These are phyloP conservation scores for Lasioglossum oenotherae DNA, from an alignment of 2,888 invertebrate genomes.

Conservation along the genomic window DNA sequence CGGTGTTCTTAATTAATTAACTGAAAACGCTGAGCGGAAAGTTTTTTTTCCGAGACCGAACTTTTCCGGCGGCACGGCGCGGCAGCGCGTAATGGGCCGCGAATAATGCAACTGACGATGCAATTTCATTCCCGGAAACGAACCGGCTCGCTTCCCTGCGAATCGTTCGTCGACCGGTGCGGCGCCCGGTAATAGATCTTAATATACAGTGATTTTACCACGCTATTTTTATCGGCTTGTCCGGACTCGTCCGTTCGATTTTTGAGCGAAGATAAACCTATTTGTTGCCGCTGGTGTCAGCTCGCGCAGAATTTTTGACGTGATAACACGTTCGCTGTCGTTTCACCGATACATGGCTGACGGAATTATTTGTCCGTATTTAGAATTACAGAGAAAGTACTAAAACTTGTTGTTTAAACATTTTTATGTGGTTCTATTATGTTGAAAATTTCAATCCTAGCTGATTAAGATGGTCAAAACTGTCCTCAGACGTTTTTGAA, in stretches of 20 bases:
- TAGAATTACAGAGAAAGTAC: no score
- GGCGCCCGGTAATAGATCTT: not conserved
- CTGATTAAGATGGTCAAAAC: no score
- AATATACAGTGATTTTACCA: not conserved
- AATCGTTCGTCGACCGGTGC: not conserved
- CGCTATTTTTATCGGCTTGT: not conserved
- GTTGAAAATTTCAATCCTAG: no score
- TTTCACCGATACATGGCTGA: no score
- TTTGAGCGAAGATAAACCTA: not conserved
- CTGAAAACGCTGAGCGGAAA: slow-evolving; percentile 37
- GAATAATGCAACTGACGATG: slow-evolving; percentile 31
- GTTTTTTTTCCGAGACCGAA: slow-evolving; percentile 19
- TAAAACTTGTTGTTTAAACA: no score
- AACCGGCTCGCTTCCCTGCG: not conserved
- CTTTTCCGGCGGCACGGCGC: slow-evolving; percentile 3
- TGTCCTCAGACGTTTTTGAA: no score
- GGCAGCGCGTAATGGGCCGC: slow-evolving; percentile 31
- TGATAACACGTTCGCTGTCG: no score
- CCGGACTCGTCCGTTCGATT: not conserved
- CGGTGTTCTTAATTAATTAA: slow-evolving; percentile 48
- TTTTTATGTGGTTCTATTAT: no score
- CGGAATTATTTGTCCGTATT: no score
- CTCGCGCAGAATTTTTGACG: not conserved
- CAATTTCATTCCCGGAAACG: slow-evolving; percentile 32
- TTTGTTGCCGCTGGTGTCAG: not conserved